phyloP scores from a whole-genome alignment of 2,797 vertebrate genomes.

The Lycodopsis pacificus region DNA sequence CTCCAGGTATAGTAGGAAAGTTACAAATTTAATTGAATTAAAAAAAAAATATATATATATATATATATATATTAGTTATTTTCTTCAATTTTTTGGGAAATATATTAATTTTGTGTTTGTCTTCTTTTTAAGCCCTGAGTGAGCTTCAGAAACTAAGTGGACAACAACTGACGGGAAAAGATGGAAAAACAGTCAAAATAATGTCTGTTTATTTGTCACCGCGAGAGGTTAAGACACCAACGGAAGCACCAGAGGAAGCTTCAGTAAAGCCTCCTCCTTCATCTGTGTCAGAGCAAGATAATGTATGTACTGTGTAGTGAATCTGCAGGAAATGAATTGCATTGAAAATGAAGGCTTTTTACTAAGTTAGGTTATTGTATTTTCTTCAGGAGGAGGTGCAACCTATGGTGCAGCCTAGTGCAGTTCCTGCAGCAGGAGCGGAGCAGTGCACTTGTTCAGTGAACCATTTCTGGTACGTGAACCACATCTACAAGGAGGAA shows the following conservation, averaged over 20 bases:
- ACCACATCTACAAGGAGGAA: conserved; percentile 58
- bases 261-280: background rate
- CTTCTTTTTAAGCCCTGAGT: conserved; percentile 8
- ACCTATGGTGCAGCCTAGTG: fast-evolving
- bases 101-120: background rate
- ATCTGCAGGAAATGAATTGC: background rate
- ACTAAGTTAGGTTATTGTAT: background rate
- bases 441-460: fast-evolving
- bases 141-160: background rate
- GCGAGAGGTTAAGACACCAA: fast-evolving
- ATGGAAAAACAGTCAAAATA: background rate
- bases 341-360: background rate
- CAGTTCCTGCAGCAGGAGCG: background rate
- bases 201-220: background rate
- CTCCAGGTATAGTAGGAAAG: conserved; percentile 54
- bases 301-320: conserved; percentile 45
- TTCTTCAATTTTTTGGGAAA: fast-evolving
- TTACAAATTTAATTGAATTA: too few species aligned
- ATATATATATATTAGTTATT: background rate
- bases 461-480: conserved; percentile 60
- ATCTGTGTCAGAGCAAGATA: background rate
- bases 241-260: background rate
- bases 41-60: too few species aligned
- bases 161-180: fast-evolving
- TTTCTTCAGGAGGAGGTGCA: conserved; percentile 12